Conservation (phyloP, 2,888 invertebrate species). For the Trissolcus japonicus region DNA sequence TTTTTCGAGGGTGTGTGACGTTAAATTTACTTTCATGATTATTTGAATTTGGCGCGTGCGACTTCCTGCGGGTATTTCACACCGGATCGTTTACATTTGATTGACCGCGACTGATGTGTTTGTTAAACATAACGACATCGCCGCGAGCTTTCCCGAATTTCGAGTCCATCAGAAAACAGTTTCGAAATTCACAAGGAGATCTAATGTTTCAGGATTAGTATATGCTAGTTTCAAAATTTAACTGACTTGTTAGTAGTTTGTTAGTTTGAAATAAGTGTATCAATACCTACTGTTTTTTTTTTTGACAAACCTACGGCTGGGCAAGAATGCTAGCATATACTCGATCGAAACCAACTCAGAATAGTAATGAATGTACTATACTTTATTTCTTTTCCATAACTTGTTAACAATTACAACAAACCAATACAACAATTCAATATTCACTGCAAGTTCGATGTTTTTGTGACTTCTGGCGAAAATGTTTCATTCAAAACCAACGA, state of each 20-base stretch:
- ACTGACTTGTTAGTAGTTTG: not conserved
- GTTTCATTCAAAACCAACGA: constrained; percentile 4
- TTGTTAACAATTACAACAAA: constrained; percentile 31
- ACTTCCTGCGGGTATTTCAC: not conserved
- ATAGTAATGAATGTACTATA: constrained; percentile 16
- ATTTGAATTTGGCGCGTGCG: constrained; percentile 23
- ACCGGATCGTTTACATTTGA: constrained; percentile 13
- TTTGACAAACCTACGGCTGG: no score
- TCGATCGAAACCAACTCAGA: constrained; percentile 9
- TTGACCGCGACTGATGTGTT: constrained; percentile 16
- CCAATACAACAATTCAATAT: constrained; percentile 30
- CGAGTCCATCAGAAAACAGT: constrained; percentile 15
- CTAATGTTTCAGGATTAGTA: not conserved
- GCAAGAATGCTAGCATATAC: constrained; percentile 4
- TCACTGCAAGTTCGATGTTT: constrained; percentile 28
- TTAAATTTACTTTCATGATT: constrained; percentile 36
- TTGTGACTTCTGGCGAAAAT: constrained; percentile 6
- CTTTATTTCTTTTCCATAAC: constrained; percentile 34
- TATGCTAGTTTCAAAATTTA: constrained; percentile 1
- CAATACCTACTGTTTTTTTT: no score
- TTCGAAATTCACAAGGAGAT: constrained; percentile 12
- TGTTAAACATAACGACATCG: constrained; percentile 25
- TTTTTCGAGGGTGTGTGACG: constrained; percentile 4
- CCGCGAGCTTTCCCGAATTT: not conserved
- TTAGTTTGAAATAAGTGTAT: no score